A percentile compares a stretch with the other conserved stretches of the same genome.
Conservation (phyloP, 1,140 invertebrate species). For the Leptopilina boulardi region DNA sequence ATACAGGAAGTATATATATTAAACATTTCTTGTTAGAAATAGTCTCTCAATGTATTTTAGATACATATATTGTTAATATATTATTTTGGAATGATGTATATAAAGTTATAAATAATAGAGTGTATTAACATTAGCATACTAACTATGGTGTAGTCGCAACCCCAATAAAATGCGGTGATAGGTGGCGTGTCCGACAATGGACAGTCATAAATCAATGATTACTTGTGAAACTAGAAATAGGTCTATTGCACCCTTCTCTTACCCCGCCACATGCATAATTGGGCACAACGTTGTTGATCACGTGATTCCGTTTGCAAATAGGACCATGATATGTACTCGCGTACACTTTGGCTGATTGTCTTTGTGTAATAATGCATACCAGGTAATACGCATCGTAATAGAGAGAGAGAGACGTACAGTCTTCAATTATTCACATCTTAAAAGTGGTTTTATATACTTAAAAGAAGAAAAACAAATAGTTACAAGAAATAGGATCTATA, state of each 20-base stretch:
- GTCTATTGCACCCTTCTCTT: slow-evolving; percentile 44
- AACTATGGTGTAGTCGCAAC: not conserved
- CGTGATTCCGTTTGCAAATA: slow-evolving; percentile 8
- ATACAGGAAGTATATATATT: too few species aligned
- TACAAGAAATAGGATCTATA: too few species aligned
- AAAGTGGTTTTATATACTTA: too few species aligned
- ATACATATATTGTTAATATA: too few species aligned
- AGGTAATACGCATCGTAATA: not conserved
- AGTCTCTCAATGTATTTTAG: too few species aligned
- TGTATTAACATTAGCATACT: slow-evolving; percentile 5
- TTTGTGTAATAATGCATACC: slow-evolving; percentile 37
- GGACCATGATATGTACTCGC: slow-evolving; percentile 12
- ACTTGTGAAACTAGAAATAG: slow-evolving; percentile 51
- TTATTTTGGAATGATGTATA: not conserved
- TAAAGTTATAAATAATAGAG: not conserved
- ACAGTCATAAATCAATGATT: slow-evolving; percentile 57
- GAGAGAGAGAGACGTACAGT: too few species aligned
- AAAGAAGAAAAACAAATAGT: too few species aligned
- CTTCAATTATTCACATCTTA: too few species aligned
- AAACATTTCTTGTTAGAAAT: too few species aligned
- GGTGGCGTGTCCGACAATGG: not conserved
- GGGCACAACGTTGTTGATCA: slow-evolving; percentile 33
- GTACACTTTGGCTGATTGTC: slow-evolving; percentile 42
- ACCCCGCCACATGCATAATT: slow-evolving; percentile 58
- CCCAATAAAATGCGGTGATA: not conserved